Conservation (phyloP, 2,113 vertebrate genomes). For the Erythrolamprus reginae region DNA sequence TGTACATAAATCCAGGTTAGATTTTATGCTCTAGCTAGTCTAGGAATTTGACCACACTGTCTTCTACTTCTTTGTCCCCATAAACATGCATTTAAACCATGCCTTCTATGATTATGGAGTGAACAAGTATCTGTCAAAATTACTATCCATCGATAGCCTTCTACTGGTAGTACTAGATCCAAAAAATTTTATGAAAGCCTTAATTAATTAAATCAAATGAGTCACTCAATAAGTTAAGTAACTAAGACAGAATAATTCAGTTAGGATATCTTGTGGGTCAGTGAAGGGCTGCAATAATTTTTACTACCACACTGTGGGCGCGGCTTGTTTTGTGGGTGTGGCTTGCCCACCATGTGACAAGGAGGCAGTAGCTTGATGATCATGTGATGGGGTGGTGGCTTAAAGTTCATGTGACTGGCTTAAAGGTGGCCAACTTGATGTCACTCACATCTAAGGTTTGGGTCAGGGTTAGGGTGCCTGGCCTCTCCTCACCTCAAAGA, state of each 20-base stretch:
- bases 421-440: too few relatives aligned
- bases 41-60: not conserved
- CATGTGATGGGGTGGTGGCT: too few relatives aligned
- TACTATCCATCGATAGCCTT: not conserved
- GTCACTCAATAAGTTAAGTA: not conserved
- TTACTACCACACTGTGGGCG: too few relatives aligned
- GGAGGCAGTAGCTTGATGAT: too few relatives aligned
- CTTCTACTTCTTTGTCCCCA: not conserved
- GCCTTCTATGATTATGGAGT: not conserved
- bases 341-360: too few relatives aligned
- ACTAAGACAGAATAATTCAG: not conserved
- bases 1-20: not conserved
- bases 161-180: not conserved
- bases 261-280: not conserved
- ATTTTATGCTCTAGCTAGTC: not conserved
- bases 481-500: too few relatives aligned
- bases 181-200: not conserved
- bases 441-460: too few relatives aligned
- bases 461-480: too few relatives aligned
- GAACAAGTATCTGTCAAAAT: not conserved
- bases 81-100: not conserved
- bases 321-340: too few relatives aligned
- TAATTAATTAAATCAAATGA: not conserved
- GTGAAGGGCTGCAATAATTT: too few relatives aligned
- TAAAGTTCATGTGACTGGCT: too few relatives aligned